Percentiles rank a stretch among this genome's conserved stretches.
Evolutionary conservation across 2,113 vertebrate species (phyloP).

Genomic region (Coptodon rendalli): DNA sequence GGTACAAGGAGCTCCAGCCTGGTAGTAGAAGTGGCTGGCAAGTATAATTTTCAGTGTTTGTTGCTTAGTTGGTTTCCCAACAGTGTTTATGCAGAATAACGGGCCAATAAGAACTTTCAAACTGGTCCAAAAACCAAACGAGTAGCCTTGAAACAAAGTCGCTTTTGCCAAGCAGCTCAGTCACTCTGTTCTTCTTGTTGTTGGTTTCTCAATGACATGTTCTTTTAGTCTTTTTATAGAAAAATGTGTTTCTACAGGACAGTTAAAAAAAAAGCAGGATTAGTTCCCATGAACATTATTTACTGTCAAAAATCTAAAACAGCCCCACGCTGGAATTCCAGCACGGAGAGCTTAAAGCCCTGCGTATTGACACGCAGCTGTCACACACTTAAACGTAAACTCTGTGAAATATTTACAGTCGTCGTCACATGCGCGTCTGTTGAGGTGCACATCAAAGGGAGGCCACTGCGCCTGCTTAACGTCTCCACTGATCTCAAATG

Average conservation of each 20-base stretch:
- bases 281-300: neutral
- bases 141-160: neutral
- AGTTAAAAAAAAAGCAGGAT: neutral
- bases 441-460: constrained; percentile 58
- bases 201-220: neutral
- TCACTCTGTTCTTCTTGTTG: neutral
- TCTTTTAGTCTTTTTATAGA: neutral
- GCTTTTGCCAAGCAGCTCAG: neutral
- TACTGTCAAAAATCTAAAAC: neutral
- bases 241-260: neutral
- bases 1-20: neutral
- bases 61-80: neutral
- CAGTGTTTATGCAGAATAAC: neutral
- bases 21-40: neutral
- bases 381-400: neutral
- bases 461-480: constrained; percentile 51
- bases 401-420: neutral
- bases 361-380: neutral
- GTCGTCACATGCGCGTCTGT: constrained; percentile 8
- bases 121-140: neutral
- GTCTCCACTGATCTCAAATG: constrained; percentile 48
- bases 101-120: rapidly evolving
- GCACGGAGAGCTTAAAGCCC: neutral
- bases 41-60: neutral
- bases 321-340: neutral